Evolutionary conservation across 2,888 invertebrate species (phyloP).

Genomic region (Hypena proboscidalis): DNA sequence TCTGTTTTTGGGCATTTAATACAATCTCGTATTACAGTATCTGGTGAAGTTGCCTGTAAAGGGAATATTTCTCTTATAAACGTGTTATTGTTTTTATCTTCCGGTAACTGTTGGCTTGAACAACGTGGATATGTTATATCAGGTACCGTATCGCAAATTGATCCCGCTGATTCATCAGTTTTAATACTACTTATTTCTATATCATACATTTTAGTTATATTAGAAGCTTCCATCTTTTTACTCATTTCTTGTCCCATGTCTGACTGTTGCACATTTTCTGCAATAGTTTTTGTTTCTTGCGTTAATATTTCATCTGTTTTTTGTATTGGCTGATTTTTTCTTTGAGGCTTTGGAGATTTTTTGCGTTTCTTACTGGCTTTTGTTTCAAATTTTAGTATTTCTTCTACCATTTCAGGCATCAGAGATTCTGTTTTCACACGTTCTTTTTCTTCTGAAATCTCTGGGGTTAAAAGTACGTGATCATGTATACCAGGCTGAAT

Average conservation of each 20-base stretch:
- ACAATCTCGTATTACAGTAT: slow-evolving; percentile 51
- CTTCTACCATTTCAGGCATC: slow-evolving; percentile 19
- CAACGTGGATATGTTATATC: slow-evolving; percentile 70
- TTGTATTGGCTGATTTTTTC: slow-evolving; percentile 17
- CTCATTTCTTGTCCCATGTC: neutral
- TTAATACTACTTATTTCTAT: slow-evolving; percentile 50
- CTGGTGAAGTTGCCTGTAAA: slow-evolving; percentile 46
- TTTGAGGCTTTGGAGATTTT: slow-evolving; percentile 47
- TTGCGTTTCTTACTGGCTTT: slow-evolving; percentile 53
- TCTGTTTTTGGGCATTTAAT: slow-evolving; percentile 1
- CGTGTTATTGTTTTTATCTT: slow-evolving; percentile 68
- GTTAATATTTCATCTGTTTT: slow-evolving; percentile 7
- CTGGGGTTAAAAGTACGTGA: slow-evolving; percentile 33
- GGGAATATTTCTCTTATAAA: slow-evolving; percentile 64
- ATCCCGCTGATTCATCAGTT: slow-evolving; percentile 52
- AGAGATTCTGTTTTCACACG: slow-evolving; percentile 15
- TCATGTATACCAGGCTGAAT: slow-evolving; percentile 6
- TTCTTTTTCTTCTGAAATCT: slow-evolving; percentile 21
- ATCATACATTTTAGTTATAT: slow-evolving; percentile 34
- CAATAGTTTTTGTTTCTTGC: slow-evolving; percentile 10
- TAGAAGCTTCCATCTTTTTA: slow-evolving; percentile 28
- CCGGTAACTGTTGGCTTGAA: slow-evolving; percentile 60
- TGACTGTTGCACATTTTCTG: slow-evolving; percentile 3
- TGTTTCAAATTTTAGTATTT: slow-evolving; percentile 35
- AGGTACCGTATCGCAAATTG: slow-evolving; percentile 56